These are phyloP conservation scores for Cordylochernes scorpioides DNA, from an alignment of 2,888 invertebrate species.

Conservation along the genomic window DNA sequence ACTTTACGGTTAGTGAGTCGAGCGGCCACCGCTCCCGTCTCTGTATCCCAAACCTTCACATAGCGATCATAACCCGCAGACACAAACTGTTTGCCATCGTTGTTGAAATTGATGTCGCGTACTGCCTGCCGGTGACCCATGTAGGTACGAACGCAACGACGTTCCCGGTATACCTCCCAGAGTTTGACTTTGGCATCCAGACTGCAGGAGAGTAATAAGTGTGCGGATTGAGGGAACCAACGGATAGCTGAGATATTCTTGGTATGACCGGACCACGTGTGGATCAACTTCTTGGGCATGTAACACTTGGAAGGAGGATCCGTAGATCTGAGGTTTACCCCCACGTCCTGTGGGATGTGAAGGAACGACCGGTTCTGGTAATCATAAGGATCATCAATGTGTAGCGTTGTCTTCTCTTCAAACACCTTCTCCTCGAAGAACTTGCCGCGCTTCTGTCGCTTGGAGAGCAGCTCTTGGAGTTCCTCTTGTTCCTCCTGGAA, in stretches of 20 bases:
- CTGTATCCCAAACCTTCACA: constrained; percentile 93
- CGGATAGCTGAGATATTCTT: constrained; percentile 82
- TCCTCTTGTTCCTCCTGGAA: constrained; percentile 59
- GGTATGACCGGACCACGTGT: constrained; percentile 88
- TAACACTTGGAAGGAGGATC: constrained; percentile 83
- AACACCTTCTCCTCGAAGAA: constrained; percentile 54
- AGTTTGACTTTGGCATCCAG: constrained; percentile 94
- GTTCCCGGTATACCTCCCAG: constrained; percentile 91
- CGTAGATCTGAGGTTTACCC: constrained; percentile 56
- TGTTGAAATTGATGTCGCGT: constrained; percentile 81
- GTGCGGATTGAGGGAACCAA: constrained; percentile 82
- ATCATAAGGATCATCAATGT: constrained; percentile 72
- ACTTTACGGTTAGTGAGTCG: constrained; percentile 84
- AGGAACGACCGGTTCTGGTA: constrained; percentile 90
- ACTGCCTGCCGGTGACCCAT: constrained; percentile 91
- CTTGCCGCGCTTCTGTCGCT: constrained; percentile 61
- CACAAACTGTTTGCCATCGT: constrained; percentile 65
- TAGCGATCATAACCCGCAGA: constrained; percentile 86
- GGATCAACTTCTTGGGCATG: constrained; percentile 76
- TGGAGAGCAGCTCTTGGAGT: constrained; percentile 71
- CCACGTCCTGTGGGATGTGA: constrained; percentile 70
- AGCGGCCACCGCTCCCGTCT: constrained; percentile 35
- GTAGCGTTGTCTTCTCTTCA: constrained; percentile 80
- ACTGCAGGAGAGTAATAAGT: constrained; percentile 72
- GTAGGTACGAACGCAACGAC: constrained; percentile 75